Conservation (phyloP, 2,888 invertebrate species). For the Polymixis flavicincta region DNA sequence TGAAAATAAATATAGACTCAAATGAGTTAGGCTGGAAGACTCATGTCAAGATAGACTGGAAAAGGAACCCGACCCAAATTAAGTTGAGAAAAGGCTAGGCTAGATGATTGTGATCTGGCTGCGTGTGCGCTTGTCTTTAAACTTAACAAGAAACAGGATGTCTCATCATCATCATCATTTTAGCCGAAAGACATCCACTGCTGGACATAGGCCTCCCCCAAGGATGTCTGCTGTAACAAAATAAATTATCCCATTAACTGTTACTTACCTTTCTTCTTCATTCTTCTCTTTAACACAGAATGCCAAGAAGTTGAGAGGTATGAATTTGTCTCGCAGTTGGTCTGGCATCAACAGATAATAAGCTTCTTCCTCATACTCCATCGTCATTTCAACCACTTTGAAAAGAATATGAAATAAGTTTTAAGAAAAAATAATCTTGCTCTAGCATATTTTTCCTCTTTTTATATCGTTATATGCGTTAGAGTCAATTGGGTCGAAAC, state of each 20-base stretch:
- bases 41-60: too few species aligned
- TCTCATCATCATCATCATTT: too few species aligned
- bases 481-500: too few species aligned
- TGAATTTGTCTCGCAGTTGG: slow-evolving; percentile 81
- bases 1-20: not conserved
- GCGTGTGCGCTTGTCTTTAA: not conserved
- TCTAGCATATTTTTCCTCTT: not conserved
- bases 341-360: slow-evolving; percentile 80
- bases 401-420: not conserved
- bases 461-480: not conserved
- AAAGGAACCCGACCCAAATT: too few species aligned
- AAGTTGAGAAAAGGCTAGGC: too few species aligned
- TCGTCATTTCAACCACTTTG: slow-evolving; percentile 75
- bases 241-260: not conserved
- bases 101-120: too few species aligned
- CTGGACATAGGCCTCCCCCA: too few species aligned
- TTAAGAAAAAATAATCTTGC: not conserved
- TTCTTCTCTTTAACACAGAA: slow-evolving; percentile 78
- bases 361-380: slow-evolving; percentile 78
- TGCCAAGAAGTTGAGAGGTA: slow-evolving; percentile 78
- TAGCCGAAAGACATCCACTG: too few species aligned
- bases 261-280: slow-evolving; percentile 74
- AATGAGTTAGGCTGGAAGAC: too few species aligned
- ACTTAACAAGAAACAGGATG: not conserved
- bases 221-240: not conserved